Evolutionary conservation across 2,888 invertebrate species (phyloP).

Genomic region (Hydriomena furcata): DNA sequence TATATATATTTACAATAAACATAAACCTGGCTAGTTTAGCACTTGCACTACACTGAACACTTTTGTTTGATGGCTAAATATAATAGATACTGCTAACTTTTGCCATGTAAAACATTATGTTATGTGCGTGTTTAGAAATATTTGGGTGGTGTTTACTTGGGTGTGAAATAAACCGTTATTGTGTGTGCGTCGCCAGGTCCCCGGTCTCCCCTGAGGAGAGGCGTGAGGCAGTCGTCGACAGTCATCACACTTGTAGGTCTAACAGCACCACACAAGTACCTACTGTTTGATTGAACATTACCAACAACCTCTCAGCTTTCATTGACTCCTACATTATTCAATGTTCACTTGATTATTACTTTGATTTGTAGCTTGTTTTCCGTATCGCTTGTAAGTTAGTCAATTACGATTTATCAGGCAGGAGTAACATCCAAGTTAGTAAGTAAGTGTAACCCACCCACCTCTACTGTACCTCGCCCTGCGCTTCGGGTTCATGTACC

Average conservation of each 20-base stretch:
- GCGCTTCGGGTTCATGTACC: background rate
- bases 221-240: background rate
- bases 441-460: too few relatives aligned
- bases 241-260: background rate
- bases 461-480: background rate
- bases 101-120: too few relatives aligned
- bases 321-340: background rate
- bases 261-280: slow-evolving; percentile 14
- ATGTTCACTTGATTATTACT: background rate
- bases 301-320: background rate
- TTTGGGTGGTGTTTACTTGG: too few relatives aligned
- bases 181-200: slow-evolving; percentile 13
- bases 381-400: background rate
- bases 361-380: background rate
- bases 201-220: background rate
- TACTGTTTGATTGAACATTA: background rate
- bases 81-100: too few relatives aligned
- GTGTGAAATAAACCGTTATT: background rate
- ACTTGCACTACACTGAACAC: too few relatives aligned
- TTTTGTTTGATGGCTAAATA: too few relatives aligned
- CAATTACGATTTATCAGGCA: background rate
- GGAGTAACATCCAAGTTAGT: background rate
- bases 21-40: too few relatives aligned
- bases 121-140: too few relatives aligned
- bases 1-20: too few relatives aligned